A percentile compares a stretch with the other conserved stretches of the same genome.
Conservation (phyloP, 2,888 invertebrate genomes). For the Drosophila tripunctata region DNA sequence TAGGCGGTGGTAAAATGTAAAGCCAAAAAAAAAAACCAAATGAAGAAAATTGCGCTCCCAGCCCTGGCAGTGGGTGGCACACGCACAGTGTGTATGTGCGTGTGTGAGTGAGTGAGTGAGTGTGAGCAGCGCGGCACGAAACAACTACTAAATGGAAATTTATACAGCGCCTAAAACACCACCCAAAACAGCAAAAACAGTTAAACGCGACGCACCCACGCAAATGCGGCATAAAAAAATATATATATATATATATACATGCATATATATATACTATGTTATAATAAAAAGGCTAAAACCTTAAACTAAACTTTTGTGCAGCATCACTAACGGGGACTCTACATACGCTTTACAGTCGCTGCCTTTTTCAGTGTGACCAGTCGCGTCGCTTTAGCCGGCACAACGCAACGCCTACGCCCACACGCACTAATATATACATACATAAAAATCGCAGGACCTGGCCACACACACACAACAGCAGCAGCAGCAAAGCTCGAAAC, state of each 20-base stretch:
- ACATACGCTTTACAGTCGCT: slow-evolving; percentile 9
- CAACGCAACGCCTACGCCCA: slow-evolving; percentile 65
- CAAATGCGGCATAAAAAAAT: slow-evolving; percentile 48
- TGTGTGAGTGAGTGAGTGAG: slow-evolving; percentile 35
- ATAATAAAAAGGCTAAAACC: not conserved
- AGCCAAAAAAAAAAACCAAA: slow-evolving; percentile 58
- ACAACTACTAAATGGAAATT: slow-evolving; percentile 73
- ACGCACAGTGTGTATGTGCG: slow-evolving; percentile 25
- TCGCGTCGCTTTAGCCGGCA: slow-evolving; percentile 43
- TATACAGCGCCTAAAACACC: slow-evolving; percentile 60
- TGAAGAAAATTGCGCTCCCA: slow-evolving; percentile 63
- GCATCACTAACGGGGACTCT: slow-evolving; percentile 16
- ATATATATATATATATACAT: slow-evolving; percentile 3
- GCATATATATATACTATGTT: slow-evolving; percentile 2
- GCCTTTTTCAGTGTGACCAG: slow-evolving; percentile 26
- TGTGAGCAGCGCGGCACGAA: slow-evolving; percentile 46
- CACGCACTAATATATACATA: slow-evolving; percentile 34
- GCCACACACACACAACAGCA: slow-evolving; percentile 36
- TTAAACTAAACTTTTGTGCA: not conserved
- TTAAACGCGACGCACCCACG: slow-evolving; percentile 53
- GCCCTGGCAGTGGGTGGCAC: slow-evolving; percentile 58
- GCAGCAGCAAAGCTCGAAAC: not conserved
- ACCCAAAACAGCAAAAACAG: slow-evolving; percentile 45
- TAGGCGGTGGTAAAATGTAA: slow-evolving; percentile 75
- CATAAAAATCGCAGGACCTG: slow-evolving; percentile 42